Percentiles rank a stretch among this genome's conserved stretches.
phyloP scores from a whole-genome alignment of 2,888 invertebrate species.

The Drosophila anomalata region DNA sequence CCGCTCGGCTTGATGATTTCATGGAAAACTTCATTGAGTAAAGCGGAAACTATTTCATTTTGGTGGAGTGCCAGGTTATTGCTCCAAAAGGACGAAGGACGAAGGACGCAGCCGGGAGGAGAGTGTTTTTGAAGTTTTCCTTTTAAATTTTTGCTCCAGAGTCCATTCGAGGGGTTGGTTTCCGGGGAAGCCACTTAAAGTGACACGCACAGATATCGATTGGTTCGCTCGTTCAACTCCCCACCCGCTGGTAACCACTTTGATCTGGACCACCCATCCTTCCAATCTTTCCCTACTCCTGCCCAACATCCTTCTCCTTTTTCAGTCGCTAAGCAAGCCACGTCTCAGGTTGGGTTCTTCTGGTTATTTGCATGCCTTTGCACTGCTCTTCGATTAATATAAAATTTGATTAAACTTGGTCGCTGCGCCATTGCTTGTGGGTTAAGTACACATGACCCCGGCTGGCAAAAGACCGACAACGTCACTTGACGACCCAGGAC shows the following conservation, averaged over 20 bases:
- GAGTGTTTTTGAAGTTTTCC: constrained; percentile 71
- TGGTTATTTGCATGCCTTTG: constrained; percentile 77
- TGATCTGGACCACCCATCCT: constrained; percentile 50
- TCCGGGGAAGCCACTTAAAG: constrained; percentile 52
- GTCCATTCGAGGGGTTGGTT: background rate
- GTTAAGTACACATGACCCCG: constrained; percentile 75
- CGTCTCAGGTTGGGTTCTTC: constrained; percentile 50
- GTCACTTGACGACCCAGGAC: background rate
- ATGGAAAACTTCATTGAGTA: constrained; percentile 77
- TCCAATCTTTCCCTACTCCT: background rate
- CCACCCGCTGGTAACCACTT: constrained; percentile 47
- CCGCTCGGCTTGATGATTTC: constrained; percentile 80
- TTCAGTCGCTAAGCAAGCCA: constrained; percentile 27
- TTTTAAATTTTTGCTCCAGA: constrained; percentile 33
- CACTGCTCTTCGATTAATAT: constrained; percentile 79
- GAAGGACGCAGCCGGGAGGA: background rate
- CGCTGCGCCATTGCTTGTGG: constrained; percentile 60
- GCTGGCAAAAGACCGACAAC: constrained; percentile 43
- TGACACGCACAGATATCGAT: constrained; percentile 50
- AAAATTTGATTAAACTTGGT: constrained; percentile 79
- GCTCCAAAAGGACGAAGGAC: background rate
- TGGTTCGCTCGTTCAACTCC: background rate
- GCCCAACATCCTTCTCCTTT: background rate
- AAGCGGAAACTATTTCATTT: constrained; percentile 78
- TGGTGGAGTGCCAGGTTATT: constrained; percentile 41